phyloP scores from a whole-genome alignment of 1,140 invertebrate genomes.

The Heliconius eleuchia region DNA sequence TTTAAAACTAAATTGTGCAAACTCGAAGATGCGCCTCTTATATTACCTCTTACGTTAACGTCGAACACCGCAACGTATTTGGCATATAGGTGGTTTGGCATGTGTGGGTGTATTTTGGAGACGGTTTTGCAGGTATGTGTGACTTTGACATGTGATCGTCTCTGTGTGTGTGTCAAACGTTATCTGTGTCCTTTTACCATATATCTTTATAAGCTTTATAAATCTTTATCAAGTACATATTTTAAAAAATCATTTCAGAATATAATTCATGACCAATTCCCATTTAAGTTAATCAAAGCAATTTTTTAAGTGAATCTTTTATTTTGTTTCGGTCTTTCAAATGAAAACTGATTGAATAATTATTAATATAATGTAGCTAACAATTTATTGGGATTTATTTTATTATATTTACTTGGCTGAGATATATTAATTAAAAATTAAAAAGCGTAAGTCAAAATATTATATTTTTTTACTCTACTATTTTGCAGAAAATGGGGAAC shows the following conservation, averaged over 20 bases:
- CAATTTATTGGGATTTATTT: neutral
- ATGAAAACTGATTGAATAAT: neutral
- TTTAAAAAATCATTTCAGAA: neutral
- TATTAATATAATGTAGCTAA: neutral
- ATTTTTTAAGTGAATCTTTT: constrained; percentile 2
- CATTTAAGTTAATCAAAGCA: constrained; percentile 5
- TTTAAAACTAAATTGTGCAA: constrained; percentile 75
- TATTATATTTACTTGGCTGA: neutral
- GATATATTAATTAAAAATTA: neutral
- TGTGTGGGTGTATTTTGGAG: constrained; percentile 69
- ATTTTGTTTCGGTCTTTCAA: neutral
- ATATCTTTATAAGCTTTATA: constrained; percentile 21
- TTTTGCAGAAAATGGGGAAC: too few relatives aligned
- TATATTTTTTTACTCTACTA: too few relatives aligned
- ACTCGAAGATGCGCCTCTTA: constrained; percentile 65
- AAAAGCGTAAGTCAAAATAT: neutral
- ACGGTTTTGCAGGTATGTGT: constrained; percentile 40
- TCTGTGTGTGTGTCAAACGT: constrained; percentile 35
- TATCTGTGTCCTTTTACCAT: constrained; percentile 45
- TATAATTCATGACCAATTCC: neutral
- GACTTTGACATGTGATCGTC: constrained; percentile 31
- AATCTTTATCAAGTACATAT: neutral
- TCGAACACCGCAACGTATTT: constrained; percentile 77
- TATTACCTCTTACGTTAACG: constrained; percentile 78
- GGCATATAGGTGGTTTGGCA: constrained; percentile 55